Base-by-base conservation (phyloP, 2,888 invertebrate species). In the Bimastos eiseni region DNA sequence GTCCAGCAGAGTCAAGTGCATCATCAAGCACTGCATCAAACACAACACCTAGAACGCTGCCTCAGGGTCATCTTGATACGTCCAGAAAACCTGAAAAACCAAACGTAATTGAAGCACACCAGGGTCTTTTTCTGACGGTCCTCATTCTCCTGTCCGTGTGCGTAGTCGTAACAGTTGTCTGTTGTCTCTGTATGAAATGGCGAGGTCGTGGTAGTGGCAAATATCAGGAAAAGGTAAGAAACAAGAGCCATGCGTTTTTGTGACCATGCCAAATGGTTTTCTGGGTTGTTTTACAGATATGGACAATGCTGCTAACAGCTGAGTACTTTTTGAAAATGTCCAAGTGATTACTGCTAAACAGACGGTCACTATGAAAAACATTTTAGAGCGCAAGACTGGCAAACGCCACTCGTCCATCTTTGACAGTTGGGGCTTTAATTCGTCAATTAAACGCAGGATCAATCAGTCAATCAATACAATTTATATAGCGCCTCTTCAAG, bases 61-160 rank as follows among this genome's bases (percentile, higher is more conserved):
- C 11, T 19, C 49, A 4, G 19, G 19, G 19, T 11, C 49, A 19
- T 21, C 49, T 19, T 3, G 21, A 49, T 11, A 19, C 8, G 19
- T 3, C 3, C 30, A 30, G 0, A 6, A 8, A 70, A 70, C n/a
- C 70, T 70, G n/a, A 0, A 70, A 70, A 5, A n/a, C 4, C 3
- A 13, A 13, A 13, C 55, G 13, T 55, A 4, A n/a, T 30, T 30
- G 70, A n/a, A n/a, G 90, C 90, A 15, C 92, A 93, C 88, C 55
- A 91, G 88, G 92, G 91, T 13, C 91, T 93, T 21, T 93, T 92
- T 88, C 90, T 93, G 34, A 91, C 91, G 19, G 83, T 93, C 36
- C 91, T 93, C 41, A 90, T 93, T 15, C 90, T 93, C 36, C 90
- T 90, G 24, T 89, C 91, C n/a, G 33, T 93, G n/a, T 93, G 92